Evolutionary conservation across 92 coral and sea anemone species (phyloP).

Genomic region (Plumapathes pennacea): DNA sequence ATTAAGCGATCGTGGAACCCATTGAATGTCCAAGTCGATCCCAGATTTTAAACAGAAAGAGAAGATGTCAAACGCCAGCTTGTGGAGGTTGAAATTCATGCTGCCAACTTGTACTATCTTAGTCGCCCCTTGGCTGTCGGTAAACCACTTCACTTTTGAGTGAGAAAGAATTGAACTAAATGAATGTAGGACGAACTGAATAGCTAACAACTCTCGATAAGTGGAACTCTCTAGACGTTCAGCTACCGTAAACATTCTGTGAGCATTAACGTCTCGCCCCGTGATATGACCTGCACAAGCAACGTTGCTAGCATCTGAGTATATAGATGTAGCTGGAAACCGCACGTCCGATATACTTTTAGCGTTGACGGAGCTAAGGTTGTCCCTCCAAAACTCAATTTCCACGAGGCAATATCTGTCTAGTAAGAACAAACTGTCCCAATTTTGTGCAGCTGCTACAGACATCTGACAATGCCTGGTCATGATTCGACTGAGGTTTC

Average conservation of each 20-base stretch:
- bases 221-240: conserved; percentile 33
- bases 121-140: conserved; percentile 36
- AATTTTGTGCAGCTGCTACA: conserved; percentile 38
- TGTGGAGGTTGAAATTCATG: conserved; percentile 31
- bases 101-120: conserved; percentile 30
- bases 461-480: conserved; percentile 45
- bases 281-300: conserved; percentile 36
- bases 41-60: conserved; percentile 15
- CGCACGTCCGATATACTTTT: conserved; percentile 8
- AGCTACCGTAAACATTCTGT: conserved; percentile 29
- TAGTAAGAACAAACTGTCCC: conserved; percentile 25
- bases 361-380: conserved; percentile 2
- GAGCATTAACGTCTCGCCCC: conserved; percentile 20
- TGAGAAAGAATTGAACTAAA: conserved; percentile 9
- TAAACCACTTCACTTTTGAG: conserved; percentile 37
- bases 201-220: conserved; percentile 30
- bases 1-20: conserved; percentile 37
- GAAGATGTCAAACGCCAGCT: conserved; percentile 15
- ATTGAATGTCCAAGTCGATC: conserved; percentile 28
- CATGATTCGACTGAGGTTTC: conserved; percentile 20
- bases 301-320: conserved; percentile 29
- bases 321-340: conserved; percentile 2
- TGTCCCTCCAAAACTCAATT: conserved; percentile 25
- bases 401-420: conserved; percentile 32
- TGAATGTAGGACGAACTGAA: conserved; percentile 21